Evolutionary conservation across 2,888 invertebrate genomes (phyloP).

Genomic region (Caenorhabditis wallacei): DNA sequence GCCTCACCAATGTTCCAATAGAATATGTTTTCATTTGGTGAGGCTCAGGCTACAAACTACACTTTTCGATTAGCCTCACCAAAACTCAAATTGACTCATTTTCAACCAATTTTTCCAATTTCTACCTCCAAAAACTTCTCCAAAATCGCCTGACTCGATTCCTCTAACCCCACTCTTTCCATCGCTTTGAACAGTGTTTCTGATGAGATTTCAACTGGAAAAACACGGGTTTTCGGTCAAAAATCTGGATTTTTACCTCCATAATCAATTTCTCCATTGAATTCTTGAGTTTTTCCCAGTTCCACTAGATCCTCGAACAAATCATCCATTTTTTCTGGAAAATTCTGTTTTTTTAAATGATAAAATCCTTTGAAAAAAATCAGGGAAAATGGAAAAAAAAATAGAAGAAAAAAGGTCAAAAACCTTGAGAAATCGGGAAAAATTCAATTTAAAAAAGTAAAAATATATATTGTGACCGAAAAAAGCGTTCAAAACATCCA

Average conservation of each 20-base stretch:
- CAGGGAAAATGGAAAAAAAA: no score
- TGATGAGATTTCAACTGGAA: constrained; percentile 49
- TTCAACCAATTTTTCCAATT: background rate
- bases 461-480: background rate
- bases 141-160: constrained; percentile 9
- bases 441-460: background rate
- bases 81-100: no score
- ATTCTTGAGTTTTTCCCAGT: constrained; percentile 23
- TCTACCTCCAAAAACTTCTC: constrained; percentile 34
- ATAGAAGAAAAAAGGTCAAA: background rate
- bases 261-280: constrained; percentile 43
- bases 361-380: no score
- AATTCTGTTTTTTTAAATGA: background rate
- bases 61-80: no score
- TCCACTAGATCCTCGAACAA: constrained; percentile 19
- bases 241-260: constrained; percentile 23
- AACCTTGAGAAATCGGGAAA: background rate
- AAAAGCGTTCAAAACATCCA: background rate
- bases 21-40: no score
- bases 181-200: constrained; percentile 21
- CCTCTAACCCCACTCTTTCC: constrained; percentile 27
- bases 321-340: constrained; percentile 18
- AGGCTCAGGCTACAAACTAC: no score
- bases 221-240: background rate
- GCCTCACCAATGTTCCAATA: no score